Percentiles rank a stretch among this genome's conserved stretches.
phyloP scores from a whole-genome alignment of 2,797 vertebrate species.

The Zalophus californianus region DNA sequence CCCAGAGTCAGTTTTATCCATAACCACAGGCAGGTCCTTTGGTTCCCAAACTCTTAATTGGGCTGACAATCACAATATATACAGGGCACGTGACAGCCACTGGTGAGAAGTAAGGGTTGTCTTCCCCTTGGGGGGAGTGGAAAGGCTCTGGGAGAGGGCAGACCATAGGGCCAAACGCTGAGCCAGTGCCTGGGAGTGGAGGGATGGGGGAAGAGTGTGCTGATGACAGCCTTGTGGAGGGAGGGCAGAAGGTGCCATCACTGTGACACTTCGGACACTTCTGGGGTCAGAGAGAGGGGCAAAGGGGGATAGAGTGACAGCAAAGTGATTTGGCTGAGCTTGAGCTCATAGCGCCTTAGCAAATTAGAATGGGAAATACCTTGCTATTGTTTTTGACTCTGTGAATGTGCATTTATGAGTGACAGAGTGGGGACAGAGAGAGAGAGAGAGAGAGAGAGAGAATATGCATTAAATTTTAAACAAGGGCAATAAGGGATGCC shows the following conservation, averaged over 20 bases:
- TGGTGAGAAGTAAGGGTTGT: not conserved
- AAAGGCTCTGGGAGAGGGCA: not conserved
- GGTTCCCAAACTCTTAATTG: not conserved
- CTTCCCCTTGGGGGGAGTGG: not conserved
- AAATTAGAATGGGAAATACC: not conserved
- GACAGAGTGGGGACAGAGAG: not conserved
- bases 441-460: not conserved
- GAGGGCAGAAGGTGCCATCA: too few species aligned
- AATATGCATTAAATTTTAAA: not conserved
- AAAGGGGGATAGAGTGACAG: not conserved
- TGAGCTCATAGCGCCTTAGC: not conserved
- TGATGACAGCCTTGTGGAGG: not conserved
- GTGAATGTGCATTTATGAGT: not conserved
- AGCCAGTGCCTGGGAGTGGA: not conserved
- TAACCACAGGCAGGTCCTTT: not conserved
- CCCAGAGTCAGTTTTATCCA: not conserved
- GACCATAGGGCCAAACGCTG: not conserved
- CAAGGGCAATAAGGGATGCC: not conserved
- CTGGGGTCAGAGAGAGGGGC: not conserved
- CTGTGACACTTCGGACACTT: not conserved
- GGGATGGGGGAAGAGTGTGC: not conserved
- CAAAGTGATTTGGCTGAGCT: not conserved
- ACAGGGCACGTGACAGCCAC: not conserved
- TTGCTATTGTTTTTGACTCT: not conserved
- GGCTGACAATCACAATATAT: too few species aligned